phyloP scores from a whole-genome alignment of 2,888 invertebrate species.

The Caenorhabditis wallacei region DNA sequence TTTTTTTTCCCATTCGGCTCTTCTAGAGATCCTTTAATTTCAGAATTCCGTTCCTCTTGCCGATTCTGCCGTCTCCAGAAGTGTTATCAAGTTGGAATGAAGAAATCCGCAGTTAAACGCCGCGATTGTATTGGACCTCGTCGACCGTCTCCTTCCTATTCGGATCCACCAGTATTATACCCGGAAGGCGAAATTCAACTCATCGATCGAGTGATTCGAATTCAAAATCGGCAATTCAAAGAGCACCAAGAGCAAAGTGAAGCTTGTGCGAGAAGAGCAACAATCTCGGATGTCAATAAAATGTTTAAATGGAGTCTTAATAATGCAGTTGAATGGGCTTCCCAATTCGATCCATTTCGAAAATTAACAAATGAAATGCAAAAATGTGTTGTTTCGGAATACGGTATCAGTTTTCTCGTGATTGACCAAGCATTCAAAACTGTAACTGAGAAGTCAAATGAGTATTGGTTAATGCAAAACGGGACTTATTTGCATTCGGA shows the following conservation, averaged over 20 bases:
- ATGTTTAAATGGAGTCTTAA: slow-evolving; percentile 68
- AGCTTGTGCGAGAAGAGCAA: slow-evolving; percentile 51
- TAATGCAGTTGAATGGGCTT: slow-evolving; percentile 69
- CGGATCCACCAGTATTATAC: slow-evolving; percentile 5
- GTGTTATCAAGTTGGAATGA: slow-evolving; percentile 64
- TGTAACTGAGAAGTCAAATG: slow-evolving; percentile 20
- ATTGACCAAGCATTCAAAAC: slow-evolving; percentile 70
- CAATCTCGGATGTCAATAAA: slow-evolving; percentile 64
- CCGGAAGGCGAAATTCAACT: slow-evolving; percentile 15
- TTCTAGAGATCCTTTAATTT: not conserved
- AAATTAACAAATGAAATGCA: slow-evolving; percentile 44
- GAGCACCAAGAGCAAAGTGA: slow-evolving; percentile 16
- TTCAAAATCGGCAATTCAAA: slow-evolving; percentile 14
- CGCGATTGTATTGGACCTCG: slow-evolving; percentile 67
- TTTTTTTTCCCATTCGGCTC: too few relatives aligned
- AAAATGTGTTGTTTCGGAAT: slow-evolving; percentile 68
- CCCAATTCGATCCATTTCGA: slow-evolving; percentile 65
- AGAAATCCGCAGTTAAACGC: slow-evolving; percentile 58
- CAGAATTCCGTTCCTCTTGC: slow-evolving; percentile 68
- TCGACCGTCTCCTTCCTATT: slow-evolving; percentile 30
- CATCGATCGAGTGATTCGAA: slow-evolving; percentile 17
- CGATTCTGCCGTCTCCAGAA: slow-evolving; percentile 65
- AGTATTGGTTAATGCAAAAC: slow-evolving; percentile 65
- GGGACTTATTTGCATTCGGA: slow-evolving; percentile 62
- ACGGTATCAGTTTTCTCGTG: slow-evolving; percentile 65